Conservation (phyloP, 2,888 invertebrate species). For the Aquatica leii region DNA sequence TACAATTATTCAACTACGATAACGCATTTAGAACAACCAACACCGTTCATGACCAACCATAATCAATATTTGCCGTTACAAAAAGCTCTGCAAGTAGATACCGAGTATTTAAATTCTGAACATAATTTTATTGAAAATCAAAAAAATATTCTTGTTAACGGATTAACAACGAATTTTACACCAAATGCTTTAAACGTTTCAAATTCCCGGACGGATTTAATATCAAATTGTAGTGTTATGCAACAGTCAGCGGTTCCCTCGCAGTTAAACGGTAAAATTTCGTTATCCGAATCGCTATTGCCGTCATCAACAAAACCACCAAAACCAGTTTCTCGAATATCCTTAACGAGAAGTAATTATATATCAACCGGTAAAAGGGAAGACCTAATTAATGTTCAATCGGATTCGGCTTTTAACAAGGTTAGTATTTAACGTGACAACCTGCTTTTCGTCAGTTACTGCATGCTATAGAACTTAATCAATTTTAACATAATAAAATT, state of each 20-base stretch:
- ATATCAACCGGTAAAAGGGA: conserved; percentile 8
- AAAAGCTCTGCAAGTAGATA: too few relatives aligned
- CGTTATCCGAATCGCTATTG: conserved; percentile 21
- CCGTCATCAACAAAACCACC: conserved; percentile 37
- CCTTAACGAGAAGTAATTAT: conserved; percentile 13
- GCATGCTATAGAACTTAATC: too few relatives aligned
- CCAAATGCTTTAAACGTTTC: conserved; percentile 22
- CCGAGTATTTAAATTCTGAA: too few relatives aligned
- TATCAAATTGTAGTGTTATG: conserved; percentile 43
- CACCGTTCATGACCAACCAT: too few relatives aligned
- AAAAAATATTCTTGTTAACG: too few relatives aligned
- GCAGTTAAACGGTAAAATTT: conserved; percentile 35
- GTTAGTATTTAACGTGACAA: conserved; percentile 24
- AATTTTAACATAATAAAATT: too few relatives aligned
- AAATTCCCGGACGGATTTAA: conserved; percentile 45
- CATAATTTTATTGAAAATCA: too few relatives aligned
- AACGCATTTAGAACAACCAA: too few relatives aligned
- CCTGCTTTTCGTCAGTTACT: neutral
- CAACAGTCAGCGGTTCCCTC: conserved; percentile 35
- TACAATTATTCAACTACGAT: conserved; percentile 8
- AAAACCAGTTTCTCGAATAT: conserved; percentile 34
- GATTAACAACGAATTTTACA: conserved; percentile 12
- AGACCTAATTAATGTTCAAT: conserved; percentile 23
- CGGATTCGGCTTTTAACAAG: conserved; percentile 26
- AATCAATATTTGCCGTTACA: too few relatives aligned